Evolutionary conservation across 2,888 invertebrate species (phyloP).

Genomic region (Cryptops parisi): DNA sequence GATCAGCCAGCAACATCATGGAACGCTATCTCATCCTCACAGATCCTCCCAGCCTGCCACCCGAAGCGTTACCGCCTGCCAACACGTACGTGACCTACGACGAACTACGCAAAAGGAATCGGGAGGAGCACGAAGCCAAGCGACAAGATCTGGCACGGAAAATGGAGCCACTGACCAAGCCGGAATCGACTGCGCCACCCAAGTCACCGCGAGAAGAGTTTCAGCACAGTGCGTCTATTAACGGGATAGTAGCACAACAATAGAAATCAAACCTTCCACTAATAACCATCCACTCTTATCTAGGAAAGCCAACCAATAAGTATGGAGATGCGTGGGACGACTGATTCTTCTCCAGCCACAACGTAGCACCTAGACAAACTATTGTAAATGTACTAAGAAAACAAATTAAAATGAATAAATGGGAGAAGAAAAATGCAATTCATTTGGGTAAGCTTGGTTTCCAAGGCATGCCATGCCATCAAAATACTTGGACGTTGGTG

Average conservation of each 20-base stretch:
- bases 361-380: no score
- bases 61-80: not conserved
- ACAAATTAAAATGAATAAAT: no score
- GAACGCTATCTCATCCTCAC: not conserved
- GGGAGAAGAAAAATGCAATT: no score
- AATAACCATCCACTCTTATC: not conserved
- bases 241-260: not conserved
- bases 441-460: no score
- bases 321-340: constrained; percentile 15
- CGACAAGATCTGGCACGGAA: constrained; percentile 23
- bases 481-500: no score
- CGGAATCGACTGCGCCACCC: not conserved
- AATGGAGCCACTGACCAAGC: not conserved
- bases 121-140: constrained; percentile 30
- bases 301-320: constrained; percentile 3
- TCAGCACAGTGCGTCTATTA: not conserved
- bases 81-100: constrained; percentile 42
- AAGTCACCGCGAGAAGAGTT: not conserved
- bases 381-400: no score
- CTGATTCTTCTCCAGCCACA: no score
- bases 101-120: constrained; percentile 52
- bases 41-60: not conserved
- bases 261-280: not conserved
- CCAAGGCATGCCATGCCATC: no score
- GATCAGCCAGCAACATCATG: no score